Conservation (phyloP, 2,113 vertebrate species). For the Lampris megalopsis region DNA sequence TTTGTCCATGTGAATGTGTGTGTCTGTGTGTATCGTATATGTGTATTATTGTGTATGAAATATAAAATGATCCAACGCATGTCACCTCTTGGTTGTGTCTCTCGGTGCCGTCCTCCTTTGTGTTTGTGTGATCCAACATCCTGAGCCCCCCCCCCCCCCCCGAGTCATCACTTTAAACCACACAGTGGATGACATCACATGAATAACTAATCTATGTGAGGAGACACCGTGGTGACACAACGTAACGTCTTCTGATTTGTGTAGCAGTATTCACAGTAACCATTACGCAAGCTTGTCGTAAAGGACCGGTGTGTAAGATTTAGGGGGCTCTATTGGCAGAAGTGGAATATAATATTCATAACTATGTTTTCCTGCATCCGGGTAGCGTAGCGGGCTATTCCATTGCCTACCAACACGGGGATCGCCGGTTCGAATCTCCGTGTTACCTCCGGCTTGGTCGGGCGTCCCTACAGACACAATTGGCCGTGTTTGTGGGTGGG, state of each 20-base stretch:
- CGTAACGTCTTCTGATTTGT: neutral
- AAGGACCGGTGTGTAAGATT: neutral
- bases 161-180: slow-evolving; percentile 14
- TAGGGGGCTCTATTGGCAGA: too few species aligned
- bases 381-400: too few species aligned
- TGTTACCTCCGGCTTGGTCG: too few species aligned
- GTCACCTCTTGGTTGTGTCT: slow-evolving; percentile 15
- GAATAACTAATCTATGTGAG: neutral
- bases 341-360: too few species aligned
- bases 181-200: slow-evolving; percentile 2
- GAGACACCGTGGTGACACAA: neutral
- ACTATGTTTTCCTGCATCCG: too few species aligned
- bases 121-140: slow-evolving; percentile 18
- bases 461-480: too few species aligned
- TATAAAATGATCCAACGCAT: slow-evolving; percentile 25
- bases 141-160: neutral
- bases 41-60: slow-evolving; percentile 21
- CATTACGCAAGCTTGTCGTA: neutral
- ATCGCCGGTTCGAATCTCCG: too few species aligned
- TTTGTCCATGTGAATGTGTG: slow-evolving; percentile 54
- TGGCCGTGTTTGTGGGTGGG: too few species aligned
- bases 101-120: neutral
- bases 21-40: slow-evolving; percentile 40
- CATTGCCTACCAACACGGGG: too few species aligned
- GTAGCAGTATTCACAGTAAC: neutral